These are phyloP conservation scores for Cygnus atratus DNA, from an alignment of 2,113 vertebrate species.

Conservation along the genomic window DNA sequence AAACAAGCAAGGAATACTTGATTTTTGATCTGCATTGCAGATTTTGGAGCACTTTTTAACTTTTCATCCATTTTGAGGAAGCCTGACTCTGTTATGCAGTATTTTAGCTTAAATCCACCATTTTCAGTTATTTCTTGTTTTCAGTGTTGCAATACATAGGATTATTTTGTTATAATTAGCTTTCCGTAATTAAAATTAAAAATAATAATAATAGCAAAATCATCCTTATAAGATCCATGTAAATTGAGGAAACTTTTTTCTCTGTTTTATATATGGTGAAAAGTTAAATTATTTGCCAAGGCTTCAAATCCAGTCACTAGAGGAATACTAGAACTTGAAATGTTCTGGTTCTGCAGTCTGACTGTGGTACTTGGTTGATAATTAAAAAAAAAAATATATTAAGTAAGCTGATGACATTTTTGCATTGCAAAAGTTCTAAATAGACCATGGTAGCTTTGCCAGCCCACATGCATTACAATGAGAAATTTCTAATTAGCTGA, in stretches of 20 bases:
- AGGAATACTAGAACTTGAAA: background rate
- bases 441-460: background rate
- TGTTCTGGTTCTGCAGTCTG: background rate
- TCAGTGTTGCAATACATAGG: background rate
- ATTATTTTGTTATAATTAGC: background rate
- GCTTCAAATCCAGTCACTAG: background rate
- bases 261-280: background rate
- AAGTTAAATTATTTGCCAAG: background rate
- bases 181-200: background rate
- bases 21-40: slow-evolving; percentile 45
- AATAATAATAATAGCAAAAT: accelerated
- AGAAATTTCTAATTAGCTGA: background rate
- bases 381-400: too few species aligned
- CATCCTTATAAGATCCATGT: background rate
- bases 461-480: background rate
- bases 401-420: background rate
- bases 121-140: background rate
- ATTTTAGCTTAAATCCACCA: background rate
- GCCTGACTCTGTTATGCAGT: background rate
- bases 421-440: background rate
- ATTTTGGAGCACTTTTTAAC: background rate
- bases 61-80: background rate
- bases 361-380: background rate
- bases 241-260: background rate
- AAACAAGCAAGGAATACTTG: background rate